Base-by-base conservation (phyloP, 2,888 invertebrate genomes). In the Pegoplata infirma region DNA sequence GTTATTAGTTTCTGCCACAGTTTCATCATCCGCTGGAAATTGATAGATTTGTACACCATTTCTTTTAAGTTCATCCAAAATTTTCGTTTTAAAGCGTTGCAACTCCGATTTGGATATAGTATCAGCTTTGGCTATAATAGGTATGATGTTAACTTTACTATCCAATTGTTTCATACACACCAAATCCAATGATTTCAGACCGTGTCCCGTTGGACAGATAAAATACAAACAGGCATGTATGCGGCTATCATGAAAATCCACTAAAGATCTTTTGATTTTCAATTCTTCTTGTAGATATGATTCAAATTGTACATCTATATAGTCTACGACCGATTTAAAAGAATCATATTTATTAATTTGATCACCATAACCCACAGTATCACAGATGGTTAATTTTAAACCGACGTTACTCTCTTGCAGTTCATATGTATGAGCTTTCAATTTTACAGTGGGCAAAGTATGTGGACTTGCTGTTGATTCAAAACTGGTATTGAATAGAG, bases 291-390 rank as follows among this genome's bases (percentile, higher is more conserved):
- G 96, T 14, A 99, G 92, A 90, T 97, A 99, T 0, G 95, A 94
- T 89, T 99, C 99, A 90, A 98, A 99, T 90, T 99, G 99, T 0
- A 95, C 94, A 88, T 99, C 98, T 78, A 99, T 98, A 89, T 99
- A 99, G 89, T 99, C 98, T 36, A 99, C 98, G 44, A 99, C 97
- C 0, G 98, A 95, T 88, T 98, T 97, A 90, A 98, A 98, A 86
- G 98, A 98, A 89, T 99, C 98, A 85, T 98, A 98, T 90, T 99
- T 99, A 90, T 99, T 99, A 77, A 99, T 97, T 91, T 99, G 99
- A 91, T 99, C 99, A 6, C 99, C 99, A 86, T 98, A 99, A 12
- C 99, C 99, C 19, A 98, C 96, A 0, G 98, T 98, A 88, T 99
- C 99, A 72, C 98, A 98, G 83, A 99, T 94, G 5, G 98, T 98